Evolutionary conservation across 2,113 vertebrate genomes (phyloP).

Genomic region (Vidua chalybeata): DNA sequence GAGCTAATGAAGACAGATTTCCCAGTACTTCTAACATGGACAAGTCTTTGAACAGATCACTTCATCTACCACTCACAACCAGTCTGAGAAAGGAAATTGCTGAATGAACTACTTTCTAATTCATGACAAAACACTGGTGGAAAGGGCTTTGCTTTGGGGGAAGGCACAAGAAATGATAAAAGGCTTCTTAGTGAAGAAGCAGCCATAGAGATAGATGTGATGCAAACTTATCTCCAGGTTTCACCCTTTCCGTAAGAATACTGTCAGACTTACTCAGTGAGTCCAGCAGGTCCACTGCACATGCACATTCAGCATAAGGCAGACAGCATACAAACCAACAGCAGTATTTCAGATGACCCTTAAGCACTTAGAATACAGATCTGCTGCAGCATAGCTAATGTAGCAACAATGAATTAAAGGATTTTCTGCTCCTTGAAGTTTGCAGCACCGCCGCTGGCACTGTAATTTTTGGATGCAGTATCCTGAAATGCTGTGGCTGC

Average conservation of each 20-base stretch:
- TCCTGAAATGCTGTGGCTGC: not conserved
- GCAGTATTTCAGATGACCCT: not conserved
- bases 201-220: not conserved
- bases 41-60: not conserved
- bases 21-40: not conserved
- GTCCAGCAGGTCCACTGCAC: not conserved
- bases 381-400: not conserved
- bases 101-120: not conserved
- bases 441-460: not conserved
- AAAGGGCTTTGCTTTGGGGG: not conserved
- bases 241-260: accelerated
- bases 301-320: not conserved
- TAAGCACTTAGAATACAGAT: not conserved
- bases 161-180: not conserved
- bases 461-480: too few species aligned
- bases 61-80: not conserved
- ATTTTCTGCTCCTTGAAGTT: not conserved
- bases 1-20: not conserved
- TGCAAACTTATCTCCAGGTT: not conserved
- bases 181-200: not conserved
- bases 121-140: not conserved
- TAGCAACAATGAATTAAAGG: not conserved
- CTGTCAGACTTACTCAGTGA: not conserved
- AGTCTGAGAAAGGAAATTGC: not conserved
- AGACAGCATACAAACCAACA: not conserved